These are phyloP conservation scores for Octodon degus DNA, from an alignment of 2,113 vertebrate species.

Conservation along the genomic window DNA sequence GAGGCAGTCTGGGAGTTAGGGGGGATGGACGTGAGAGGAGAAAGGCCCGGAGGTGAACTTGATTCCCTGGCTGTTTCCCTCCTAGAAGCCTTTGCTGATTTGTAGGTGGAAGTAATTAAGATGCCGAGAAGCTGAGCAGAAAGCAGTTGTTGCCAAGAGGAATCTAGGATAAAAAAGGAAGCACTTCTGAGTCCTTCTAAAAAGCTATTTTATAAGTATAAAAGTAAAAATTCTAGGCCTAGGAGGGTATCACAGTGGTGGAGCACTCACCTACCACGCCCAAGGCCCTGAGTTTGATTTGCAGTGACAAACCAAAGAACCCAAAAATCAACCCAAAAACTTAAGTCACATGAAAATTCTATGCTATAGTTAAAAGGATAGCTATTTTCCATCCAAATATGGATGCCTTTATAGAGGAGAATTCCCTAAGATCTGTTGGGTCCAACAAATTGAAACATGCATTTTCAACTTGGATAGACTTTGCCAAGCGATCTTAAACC, in stretches of 20 bases:
- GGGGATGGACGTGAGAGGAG: neutral
- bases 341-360: neutral
- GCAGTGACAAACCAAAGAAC: neutral
- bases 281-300: neutral
- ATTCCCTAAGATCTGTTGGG: neutral
- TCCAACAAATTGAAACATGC: neutral
- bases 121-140: neutral
- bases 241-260: neutral
- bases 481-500: neutral
- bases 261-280: neutral
- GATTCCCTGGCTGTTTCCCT: neutral
- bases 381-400: neutral
- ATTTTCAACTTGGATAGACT: slow-evolving; percentile 5
- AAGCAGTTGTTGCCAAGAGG: neutral
- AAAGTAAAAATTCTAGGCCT: neutral
- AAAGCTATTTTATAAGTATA: slow-evolving; percentile 39
- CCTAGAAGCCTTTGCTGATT: neutral
- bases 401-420: neutral
- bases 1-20: neutral
- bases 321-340: neutral
- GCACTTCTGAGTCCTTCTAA: neutral
- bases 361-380: neutral
- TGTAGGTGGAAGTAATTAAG: neutral
- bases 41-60: neutral
- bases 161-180: neutral